Conservation (phyloP, 2,888 invertebrate species). For the Arrhopalites spinosus region DNA sequence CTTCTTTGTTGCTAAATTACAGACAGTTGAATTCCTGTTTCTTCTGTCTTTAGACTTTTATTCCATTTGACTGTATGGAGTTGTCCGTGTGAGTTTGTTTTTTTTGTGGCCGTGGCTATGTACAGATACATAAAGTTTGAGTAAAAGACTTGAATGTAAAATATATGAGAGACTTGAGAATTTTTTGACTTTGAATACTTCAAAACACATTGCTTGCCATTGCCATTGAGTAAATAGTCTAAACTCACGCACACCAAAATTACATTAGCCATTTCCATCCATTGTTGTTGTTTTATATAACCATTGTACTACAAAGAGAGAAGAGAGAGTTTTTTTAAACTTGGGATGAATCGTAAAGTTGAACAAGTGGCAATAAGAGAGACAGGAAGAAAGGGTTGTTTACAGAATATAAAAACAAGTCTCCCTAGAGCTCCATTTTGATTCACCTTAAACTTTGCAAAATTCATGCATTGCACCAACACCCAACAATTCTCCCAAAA, state of each 20-base stretch:
- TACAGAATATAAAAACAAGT: not conserved
- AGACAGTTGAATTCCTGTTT: not conserved
- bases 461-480: not conserved
- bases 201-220: too few relatives aligned
- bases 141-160: too few relatives aligned
- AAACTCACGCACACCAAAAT: too few relatives aligned
- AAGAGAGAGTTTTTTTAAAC: not conserved
- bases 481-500: too few relatives aligned
- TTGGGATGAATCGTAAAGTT: not conserved
- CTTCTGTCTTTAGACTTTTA: not conserved
- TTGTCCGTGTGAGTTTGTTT: not conserved
- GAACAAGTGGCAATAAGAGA: not conserved
- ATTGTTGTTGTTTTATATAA: too few relatives aligned
- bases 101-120: too few relatives aligned
- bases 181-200: too few relatives aligned
- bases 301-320: not conserved
- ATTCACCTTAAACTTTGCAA: not conserved
- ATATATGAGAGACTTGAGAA: too few relatives aligned
- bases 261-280: too few relatives aligned
- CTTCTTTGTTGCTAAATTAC: not conserved
- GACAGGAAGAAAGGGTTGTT: not conserved
- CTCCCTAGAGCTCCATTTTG: conserved; percentile 9
- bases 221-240: too few relatives aligned
- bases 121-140: too few relatives aligned
- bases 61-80: not conserved